Conservation (phyloP, 2,113 vertebrate species). For the Perca fluviatilis region DNA sequence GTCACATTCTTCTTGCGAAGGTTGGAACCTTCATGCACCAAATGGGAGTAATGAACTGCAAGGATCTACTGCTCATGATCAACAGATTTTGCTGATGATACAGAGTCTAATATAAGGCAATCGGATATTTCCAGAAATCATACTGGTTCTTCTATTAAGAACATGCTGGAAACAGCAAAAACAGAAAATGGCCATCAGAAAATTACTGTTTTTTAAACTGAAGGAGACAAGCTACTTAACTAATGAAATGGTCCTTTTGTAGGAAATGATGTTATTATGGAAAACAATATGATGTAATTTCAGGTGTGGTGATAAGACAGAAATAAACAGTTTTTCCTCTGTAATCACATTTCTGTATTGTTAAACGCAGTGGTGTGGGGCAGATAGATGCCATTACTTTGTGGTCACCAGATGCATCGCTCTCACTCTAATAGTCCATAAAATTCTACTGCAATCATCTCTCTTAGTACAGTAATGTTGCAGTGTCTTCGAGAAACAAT, state of each 20-base stretch:
- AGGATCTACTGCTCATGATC: conserved; percentile 25
- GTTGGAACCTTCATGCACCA: conserved; percentile 11
- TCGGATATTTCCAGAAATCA: conserved; percentile 44
- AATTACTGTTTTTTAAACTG: conserved; percentile 23
- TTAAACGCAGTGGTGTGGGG: conserved; percentile 51
- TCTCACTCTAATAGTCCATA: conserved; percentile 76
- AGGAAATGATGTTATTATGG: conserved; percentile 55
- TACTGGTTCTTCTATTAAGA: conserved; percentile 53
- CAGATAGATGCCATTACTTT: conserved; percentile 63
- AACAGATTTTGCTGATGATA: conserved; percentile 46
- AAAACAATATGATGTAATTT: conserved; percentile 50
- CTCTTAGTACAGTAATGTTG: conserved; percentile 74
- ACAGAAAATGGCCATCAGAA: conserved; percentile 23
- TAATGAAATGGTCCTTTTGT: conserved; percentile 43
- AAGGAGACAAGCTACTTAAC: conserved; percentile 51
- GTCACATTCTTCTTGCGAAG: neutral
- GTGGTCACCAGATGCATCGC: conserved; percentile 58
- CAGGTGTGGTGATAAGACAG: conserved; percentile 40
- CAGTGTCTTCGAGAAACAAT: conserved; percentile 74
- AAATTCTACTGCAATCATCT: conserved; percentile 75
- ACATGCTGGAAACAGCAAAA: conserved; percentile 63
- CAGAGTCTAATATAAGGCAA: conserved; percentile 42
- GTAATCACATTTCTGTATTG: conserved; percentile 62
- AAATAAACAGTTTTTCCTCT: conserved; percentile 51
- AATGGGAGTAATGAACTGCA: conserved; percentile 35